A percentile compares a stretch with the other conserved stretches of the same genome.
Conservation (phyloP, 2,113 vertebrate genomes). For the Macheiramphus alcinus region DNA sequence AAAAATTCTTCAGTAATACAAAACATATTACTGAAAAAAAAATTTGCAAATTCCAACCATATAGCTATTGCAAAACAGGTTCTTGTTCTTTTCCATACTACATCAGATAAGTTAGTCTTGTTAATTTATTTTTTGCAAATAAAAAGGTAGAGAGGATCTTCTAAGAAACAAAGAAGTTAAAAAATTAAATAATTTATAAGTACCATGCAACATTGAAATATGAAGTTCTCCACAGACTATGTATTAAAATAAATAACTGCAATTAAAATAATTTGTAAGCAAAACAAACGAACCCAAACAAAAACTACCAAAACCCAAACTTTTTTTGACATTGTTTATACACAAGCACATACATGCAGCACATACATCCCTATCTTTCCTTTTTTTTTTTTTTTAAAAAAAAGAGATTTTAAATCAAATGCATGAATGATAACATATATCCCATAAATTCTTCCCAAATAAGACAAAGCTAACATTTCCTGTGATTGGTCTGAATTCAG, state of each 20-base stretch:
- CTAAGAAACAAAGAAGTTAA: not conserved
- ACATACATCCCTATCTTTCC: not conserved
- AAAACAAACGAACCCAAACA: not conserved
- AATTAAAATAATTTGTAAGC: not conserved
- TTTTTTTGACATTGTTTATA: not conserved
- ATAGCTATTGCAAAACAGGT: not conserved
- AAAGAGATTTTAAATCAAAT: not conserved
- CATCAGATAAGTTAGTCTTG: not conserved
- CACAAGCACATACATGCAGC: accelerated
- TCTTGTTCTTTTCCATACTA: not conserved
- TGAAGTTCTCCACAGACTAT: not conserved
- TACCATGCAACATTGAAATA: not conserved
- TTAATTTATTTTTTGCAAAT: not conserved
- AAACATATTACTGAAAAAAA: not conserved
- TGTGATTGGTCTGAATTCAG: not conserved
- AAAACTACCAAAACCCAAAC: not conserved
- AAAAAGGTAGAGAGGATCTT: not conserved
- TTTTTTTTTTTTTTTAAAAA: no score
- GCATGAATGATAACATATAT: not conserved
- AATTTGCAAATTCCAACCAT: not conserved
- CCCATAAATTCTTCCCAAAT: not conserved
- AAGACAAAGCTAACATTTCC: not conserved
- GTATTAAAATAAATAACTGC: not conserved
- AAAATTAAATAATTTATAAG: not conserved
- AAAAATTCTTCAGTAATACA: not conserved